phyloP scores from a whole-genome alignment of 2,113 vertebrate species.

The Papio anubis region DNA sequence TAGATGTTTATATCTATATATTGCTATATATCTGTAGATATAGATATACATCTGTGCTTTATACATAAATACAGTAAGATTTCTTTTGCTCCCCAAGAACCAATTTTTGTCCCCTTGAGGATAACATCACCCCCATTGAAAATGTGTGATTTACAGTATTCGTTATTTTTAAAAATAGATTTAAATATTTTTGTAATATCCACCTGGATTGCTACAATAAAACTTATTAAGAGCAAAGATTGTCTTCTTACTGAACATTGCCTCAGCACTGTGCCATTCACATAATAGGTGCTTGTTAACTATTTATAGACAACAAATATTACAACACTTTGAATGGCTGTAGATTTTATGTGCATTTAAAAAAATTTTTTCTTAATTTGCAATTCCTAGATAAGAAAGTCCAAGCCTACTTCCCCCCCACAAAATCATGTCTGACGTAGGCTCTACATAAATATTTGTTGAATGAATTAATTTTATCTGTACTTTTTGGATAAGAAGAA shows the following conservation, averaged over 20 bases:
- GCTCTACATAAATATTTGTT: not conserved
- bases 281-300: not conserved
- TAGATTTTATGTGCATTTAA: not conserved
- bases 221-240: not conserved
- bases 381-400: not conserved
- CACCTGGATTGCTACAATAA: not conserved
- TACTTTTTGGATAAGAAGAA: constrained; percentile 17
- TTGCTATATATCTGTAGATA: not conserved
- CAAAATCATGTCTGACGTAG: not conserved
- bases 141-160: not conserved
- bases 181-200: not conserved
- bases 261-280: not conserved
- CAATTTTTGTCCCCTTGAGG: not conserved
- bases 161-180: not conserved
- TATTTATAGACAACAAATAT: not conserved
- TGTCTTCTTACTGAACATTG: not conserved
- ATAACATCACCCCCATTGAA: not conserved
- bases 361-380: not conserved
- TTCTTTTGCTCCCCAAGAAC: not conserved
- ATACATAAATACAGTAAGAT: not conserved
- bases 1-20: too few relatives aligned
- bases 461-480: constrained; percentile 27
- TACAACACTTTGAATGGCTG: not conserved
- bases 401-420: not conserved
- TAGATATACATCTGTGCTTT: not conserved